Base-by-base conservation (phyloP, 2,797 vertebrate species). In the Lacerta agilis region DNA sequence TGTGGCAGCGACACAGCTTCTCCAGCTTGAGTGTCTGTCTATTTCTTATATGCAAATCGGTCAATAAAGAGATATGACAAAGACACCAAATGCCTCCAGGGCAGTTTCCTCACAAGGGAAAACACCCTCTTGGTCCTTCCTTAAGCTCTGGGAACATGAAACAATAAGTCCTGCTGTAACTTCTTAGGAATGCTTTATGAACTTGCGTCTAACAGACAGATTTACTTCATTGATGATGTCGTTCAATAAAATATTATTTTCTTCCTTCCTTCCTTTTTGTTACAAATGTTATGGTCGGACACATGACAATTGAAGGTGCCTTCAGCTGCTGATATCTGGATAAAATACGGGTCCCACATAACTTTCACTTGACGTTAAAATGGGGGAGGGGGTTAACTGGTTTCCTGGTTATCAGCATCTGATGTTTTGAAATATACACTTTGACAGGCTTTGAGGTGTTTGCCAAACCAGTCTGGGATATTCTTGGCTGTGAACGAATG, bases 401-500 rank as follows among this genome's bases (percentile, higher is more conserved):
- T 87, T 3, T 80, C 33, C 84, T 77, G 0, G 3, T 83, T 11
- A 89, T 3, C 58, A 83, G 61, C 77, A 90, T 86, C 55, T 89
- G 4, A 91, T 64, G 15, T 49, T 94, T 91, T 88, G 27, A 92
- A 88, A 73, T 93, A 83, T 1, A 87, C 1, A 55, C 10, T 90
- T 66, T 75, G n/a, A 85, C 45, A 89, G 29, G 10, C 11, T 85
- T 92, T 89, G 75, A 89, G 8, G 85, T 86, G 45, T 78, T 90
- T 88, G 2, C n/a, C 86, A 94, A 90, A 83, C 0, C 0, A 79
- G 76, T 93, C 3, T 90, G n/a, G 92, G 61, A 86, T 76, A 69
- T 87, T 91, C 93, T 95, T 91, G 79, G 80, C 83, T 88, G 82
- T 72, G 81, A 88, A 93, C 85, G 43, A 89, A 45, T 58, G 1